Conservation (phyloP, 2,797 vertebrate species). For the Benthosema pterotum region DNA sequence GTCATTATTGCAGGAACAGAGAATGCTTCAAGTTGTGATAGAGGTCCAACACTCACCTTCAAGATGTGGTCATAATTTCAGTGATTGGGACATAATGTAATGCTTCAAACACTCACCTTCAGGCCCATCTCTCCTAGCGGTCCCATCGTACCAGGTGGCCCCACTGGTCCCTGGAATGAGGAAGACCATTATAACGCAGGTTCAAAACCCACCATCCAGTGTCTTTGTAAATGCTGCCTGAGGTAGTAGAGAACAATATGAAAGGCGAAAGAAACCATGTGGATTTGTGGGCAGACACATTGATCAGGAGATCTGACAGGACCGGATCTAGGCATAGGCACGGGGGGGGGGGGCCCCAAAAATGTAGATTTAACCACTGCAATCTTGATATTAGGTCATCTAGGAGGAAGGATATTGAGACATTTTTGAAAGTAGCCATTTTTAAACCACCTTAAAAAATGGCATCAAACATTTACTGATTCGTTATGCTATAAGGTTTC, state of each 20-base stretch:
- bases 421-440: too few species aligned
- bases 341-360: too few species aligned
- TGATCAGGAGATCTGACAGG: slow-evolving; percentile 58
- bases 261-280: slow-evolving; percentile 33
- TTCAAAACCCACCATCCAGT: slow-evolving; percentile 37
- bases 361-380: too few species aligned
- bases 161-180: slow-evolving; percentile 83
- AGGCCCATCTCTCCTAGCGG: slow-evolving; percentile 88
- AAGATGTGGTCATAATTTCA: too few species aligned
- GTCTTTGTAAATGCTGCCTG: slow-evolving; percentile 39
- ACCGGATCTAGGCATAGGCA: too few species aligned
- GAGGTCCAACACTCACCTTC: too few species aligned
- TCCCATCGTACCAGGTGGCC: slow-evolving; percentile 85
- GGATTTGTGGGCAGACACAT: slow-evolving; percentile 57
- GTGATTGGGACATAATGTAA: not conserved
- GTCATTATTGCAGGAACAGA: not conserved
- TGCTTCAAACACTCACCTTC: slow-evolving; percentile 75
- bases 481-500: too few species aligned
- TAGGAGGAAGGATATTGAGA: too few species aligned
- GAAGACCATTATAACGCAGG: slow-evolving; percentile 39
- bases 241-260: slow-evolving; percentile 29
- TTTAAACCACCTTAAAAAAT: too few species aligned
- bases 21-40: too few species aligned
- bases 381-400: too few species aligned
- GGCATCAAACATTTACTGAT: too few species aligned